Evolutionary conservation across 2,888 invertebrate genomes (phyloP), one percentile per base, ranked within the genome.

Genomic region (Ashinkailepas kermadecensis): DNA sequence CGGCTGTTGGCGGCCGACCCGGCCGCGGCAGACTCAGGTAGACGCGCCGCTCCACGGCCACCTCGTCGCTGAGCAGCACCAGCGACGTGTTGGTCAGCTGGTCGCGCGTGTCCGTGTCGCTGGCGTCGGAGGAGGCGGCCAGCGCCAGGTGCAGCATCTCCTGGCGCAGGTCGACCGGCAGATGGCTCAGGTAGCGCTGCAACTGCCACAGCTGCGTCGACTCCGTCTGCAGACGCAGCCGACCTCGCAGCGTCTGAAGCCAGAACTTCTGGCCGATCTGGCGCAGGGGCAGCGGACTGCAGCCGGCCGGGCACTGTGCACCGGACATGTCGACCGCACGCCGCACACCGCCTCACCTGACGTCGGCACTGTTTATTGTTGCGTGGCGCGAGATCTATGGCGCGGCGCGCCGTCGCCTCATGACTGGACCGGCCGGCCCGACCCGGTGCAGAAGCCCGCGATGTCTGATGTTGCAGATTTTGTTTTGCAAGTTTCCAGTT

Each of bases 201-300:
- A 74, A 54, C 74, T 74, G 74, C 74, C 74, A 74, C 21, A 74
- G 74, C 54, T 54, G 54, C 18, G 74, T 23, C 54, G 74, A 54
- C 74, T 74, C 74, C 54, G 74, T 54, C 15, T 8, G 9, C 54
- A 74, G 54, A 18, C 74, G 74, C 54, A 74, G 54, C 15, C 74
- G 54, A 21, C 74, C 18, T 18, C 74, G 74, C 74, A 74, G 74
- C 54, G 39, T 9, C 74, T 74, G 54, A 54, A 74, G 74, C 39
- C 74, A 74, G 74, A 54, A 74, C 74, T 74, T 74, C 74, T 74
- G 74, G 54, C 74, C 74, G 74, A 74, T 74, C 74, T 74, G 74
- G 15, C 25, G 74, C 74, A 74, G 54, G 9, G 74, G 15, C 54
- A 74, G 74, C 21, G 74, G 74, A 8, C 74, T 1, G 13, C 6